These are phyloP conservation scores for Drosophila paulistorum DNA, from an alignment of 1,140 invertebrate species.

Conservation along the genomic window DNA sequence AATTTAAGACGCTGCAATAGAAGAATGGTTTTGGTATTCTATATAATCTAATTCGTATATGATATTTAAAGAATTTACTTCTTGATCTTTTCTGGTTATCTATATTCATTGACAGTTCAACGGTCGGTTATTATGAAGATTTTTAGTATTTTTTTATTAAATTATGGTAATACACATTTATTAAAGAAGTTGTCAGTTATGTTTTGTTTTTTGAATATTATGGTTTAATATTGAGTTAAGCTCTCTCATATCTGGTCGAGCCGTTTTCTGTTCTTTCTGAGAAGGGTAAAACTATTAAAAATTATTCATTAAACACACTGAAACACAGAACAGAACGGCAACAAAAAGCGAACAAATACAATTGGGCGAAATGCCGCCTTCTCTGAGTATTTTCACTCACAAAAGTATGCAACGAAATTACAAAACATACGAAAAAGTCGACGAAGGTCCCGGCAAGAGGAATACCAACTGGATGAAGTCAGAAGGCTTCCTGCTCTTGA, in stretches of 20 bases:
- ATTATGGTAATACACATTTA: background rate
- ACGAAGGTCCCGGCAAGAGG: constrained; percentile 32
- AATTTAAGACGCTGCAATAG: too few relatives aligned
- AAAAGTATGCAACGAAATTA: constrained; percentile 79
- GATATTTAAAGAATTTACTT: background rate
- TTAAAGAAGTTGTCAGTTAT: background rate
- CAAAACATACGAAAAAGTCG: constrained; percentile 61
- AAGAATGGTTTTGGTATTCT: background rate
- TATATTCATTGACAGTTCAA: too few relatives aligned
- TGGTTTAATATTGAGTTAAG: constrained; percentile 2
- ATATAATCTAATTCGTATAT: background rate
- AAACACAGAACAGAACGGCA: constrained; percentile 50
- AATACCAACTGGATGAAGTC: constrained; percentile 26
- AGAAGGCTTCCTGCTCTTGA: background rate
- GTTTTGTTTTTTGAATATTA: background rate
- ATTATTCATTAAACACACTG: constrained; percentile 75
- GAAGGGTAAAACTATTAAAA: constrained; percentile 63
- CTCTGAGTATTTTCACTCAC: constrained; percentile 55
- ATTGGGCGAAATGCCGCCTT: constrained; percentile 53
- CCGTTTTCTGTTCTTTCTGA: background rate
- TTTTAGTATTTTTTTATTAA: background rate
- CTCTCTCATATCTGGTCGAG: background rate
- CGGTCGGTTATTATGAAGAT: too few relatives aligned
- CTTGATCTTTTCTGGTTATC: too few relatives aligned
- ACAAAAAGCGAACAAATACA: constrained; percentile 58